A percentile compares a stretch with the other conserved stretches of the same genome.
Evolutionary conservation across 1,140 invertebrate genomes (phyloP).

Genomic region (Monochamus saltuarius): DNA sequence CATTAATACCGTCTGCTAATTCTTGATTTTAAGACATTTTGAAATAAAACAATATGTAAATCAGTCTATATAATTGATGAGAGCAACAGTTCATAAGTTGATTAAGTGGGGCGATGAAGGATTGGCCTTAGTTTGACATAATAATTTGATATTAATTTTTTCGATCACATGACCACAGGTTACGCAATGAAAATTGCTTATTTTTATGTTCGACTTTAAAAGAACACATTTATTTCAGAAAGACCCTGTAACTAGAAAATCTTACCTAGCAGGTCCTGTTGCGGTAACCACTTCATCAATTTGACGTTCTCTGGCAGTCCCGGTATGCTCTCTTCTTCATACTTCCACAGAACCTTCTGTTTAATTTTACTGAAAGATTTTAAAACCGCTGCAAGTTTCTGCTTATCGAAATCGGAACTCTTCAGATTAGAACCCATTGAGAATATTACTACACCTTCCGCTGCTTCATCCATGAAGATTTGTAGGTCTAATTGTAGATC

Average conservation of each 20-base stretch:
- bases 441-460: conserved; percentile 62
- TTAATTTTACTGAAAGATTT: conserved; percentile 54
- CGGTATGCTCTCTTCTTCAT: conserved; percentile 50
- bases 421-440: conserved; percentile 63
- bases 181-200: no score
- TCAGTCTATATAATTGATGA: no score
- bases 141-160: no score
- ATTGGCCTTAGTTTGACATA: no score
- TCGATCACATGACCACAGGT: no score
- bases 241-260: background rate
- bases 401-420: conserved; percentile 54
- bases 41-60: no score
- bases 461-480: conserved; percentile 54
- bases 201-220: no score
- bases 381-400: conserved; percentile 49
- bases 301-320: conserved; percentile 31
- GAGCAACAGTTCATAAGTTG: no score
- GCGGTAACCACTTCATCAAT: conserved; percentile 26
- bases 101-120: no score
- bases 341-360: conserved; percentile 58
- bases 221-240: no score
- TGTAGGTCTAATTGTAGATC: conserved; percentile 52
- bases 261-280: conserved; percentile 32
- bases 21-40: no score
- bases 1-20: no score